Conservation (phyloP, 2,113 vertebrate genomes). For the Eulacestoma nigropectus region DNA sequence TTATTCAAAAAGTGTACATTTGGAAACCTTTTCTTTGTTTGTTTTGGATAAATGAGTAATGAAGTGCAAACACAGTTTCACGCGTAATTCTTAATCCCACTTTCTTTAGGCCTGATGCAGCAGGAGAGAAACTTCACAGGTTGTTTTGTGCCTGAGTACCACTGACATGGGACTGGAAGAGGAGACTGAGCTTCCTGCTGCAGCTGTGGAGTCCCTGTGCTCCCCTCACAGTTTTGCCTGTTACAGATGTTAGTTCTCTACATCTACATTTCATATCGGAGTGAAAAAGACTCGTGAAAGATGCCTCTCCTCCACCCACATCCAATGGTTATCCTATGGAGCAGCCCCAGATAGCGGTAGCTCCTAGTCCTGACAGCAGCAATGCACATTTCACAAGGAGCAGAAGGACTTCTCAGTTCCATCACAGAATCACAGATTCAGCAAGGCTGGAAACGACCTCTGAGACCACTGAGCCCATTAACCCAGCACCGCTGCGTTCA, state of each 20-base stretch:
- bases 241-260: background rate
- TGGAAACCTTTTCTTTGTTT: constrained; percentile 3
- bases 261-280: no score
- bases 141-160: background rate
- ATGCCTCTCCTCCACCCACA: background rate
- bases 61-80: background rate
- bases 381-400: background rate
- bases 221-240: background rate
- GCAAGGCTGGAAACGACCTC: background rate
- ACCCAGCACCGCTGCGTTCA: accelerated
- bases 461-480: background rate
- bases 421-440: background rate
- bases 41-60: constrained; percentile 1
- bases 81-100: background rate
- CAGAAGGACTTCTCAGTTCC: background rate
- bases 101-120: background rate
- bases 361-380: background rate
- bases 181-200: background rate
- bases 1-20: background rate
- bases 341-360: background rate
- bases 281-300: background rate
- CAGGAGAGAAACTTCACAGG: background rate
- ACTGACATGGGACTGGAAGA: background rate
- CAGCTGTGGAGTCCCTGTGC: background rate
- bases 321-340: background rate